phyloP scores from a whole-genome alignment of 2,113 vertebrate species.

The Globicephala melas region DNA sequence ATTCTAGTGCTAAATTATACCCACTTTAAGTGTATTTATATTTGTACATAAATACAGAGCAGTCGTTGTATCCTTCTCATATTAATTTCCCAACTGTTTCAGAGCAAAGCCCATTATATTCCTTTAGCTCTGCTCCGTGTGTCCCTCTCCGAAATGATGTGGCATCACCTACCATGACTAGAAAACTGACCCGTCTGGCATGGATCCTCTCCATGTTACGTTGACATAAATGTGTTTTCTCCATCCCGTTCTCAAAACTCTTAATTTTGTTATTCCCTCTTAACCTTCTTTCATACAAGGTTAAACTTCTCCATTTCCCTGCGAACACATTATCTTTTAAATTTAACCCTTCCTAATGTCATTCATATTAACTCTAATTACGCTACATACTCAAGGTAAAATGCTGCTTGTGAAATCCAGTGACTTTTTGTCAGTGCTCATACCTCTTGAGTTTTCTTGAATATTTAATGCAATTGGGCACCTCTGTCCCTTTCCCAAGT shows the following conservation, averaged over 20 bases:
- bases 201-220: background rate
- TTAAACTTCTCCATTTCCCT: background rate
- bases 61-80: background rate
- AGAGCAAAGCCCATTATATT: background rate
- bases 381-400: background rate
- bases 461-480: background rate
- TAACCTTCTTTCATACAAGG: background rate
- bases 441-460: background rate
- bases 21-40: background rate
- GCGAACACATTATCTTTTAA: background rate
- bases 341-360: background rate
- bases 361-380: background rate
- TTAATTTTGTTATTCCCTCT: background rate
- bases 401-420: background rate
- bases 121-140: background rate
- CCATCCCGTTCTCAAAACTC: background rate
- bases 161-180: background rate
- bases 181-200: rapidly evolving
- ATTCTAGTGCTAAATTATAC: background rate
- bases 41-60: background rate
- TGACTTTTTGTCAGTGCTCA: background rate
- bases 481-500: background rate
- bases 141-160: background rate
- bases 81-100: background rate
- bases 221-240: background rate